Base-by-base conservation (phyloP, 2,888 invertebrate species). In the Synanthedon tipuliformis region DNA sequence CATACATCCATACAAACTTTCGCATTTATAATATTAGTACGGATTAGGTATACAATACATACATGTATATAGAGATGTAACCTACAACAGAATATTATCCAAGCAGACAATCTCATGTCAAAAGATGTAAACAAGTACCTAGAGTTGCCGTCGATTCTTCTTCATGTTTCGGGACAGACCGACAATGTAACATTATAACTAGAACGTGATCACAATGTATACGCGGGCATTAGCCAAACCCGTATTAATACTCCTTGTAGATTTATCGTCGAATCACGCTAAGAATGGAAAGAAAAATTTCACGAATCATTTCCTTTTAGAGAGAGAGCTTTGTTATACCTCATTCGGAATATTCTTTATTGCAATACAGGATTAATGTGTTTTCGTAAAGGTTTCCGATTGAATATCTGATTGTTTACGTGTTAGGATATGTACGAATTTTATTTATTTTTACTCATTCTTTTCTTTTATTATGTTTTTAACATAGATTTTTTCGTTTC, bases 241-340 rank as follows among this genome's bases (percentile, higher is more conserved):
- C 51, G 52, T 54, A 63, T 58, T 58, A 62, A 58, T 57, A 57
- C 51, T 40, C 49, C n/a, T 50, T 48, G 41, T 51, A 64, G 64
- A 67, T 68, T 66, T 64, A 65, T 63, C 57, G 51, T 55, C 41
- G 53, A 56, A 53, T 50, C 55, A 50, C 51, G 48, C 54, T 48
- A 54, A 58, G 61, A 64, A 63, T 61, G 58, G 57, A 59, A 34
- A 59, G 59, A 61, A 61, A 63, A 63, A 61, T 58, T 60, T 61
- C 55, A 57, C 63, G 60, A 67, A 64, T 68, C 60, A 64, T 66
- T 66, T 62, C 62, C 61, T 60, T 58, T 59, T 61, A 61, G 53
- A 50, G 18, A 50, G 18, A 16, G 12, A 16, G 49, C 49, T 49
- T 49, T 49, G 49, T 49, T 49, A 49, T 45, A 45, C 45, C 45